These are phyloP conservation scores for Machimus atricapillus DNA, from an alignment of 2,888 invertebrate species.

Conservation along the genomic window DNA sequence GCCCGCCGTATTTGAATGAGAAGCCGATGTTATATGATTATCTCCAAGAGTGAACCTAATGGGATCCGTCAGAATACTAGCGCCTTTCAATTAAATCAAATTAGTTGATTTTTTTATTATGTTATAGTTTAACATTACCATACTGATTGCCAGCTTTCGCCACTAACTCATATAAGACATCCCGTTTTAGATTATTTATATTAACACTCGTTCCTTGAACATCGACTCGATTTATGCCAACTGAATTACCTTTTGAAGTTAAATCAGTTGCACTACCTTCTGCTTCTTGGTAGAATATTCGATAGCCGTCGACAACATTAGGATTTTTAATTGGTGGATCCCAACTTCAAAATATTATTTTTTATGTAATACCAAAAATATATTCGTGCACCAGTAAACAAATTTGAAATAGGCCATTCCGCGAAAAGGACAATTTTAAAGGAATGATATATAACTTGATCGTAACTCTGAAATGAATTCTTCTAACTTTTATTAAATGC, in stretches of 20 bases:
- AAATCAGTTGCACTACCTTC: constrained; percentile 43
- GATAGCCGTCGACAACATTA: constrained; percentile 80
- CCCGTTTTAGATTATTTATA: constrained; percentile 75
- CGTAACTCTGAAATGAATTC: no score
- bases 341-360: constrained; percentile 66
- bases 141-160: constrained; percentile 82
- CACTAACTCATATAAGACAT: constrained; percentile 78
- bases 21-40: constrained; percentile 74
- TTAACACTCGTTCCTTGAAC: constrained; percentile 75
- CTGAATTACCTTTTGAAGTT: constrained; percentile 54
- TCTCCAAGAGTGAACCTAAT: constrained; percentile 78
- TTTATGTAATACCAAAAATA: background rate
- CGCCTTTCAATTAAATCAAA: constrained; percentile 62
- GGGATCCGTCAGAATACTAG: constrained; percentile 77
- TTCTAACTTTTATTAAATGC: no score
- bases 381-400: background rate
- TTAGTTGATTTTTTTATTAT: background rate
- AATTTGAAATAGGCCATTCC: background rate
- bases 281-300: constrained; percentile 80
- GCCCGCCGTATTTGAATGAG: constrained; percentile 62
- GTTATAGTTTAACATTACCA: constrained; percentile 60
- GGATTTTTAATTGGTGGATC: constrained; percentile 84
- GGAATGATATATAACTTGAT: background rate
- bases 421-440: background rate
- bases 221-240: constrained; percentile 72